Evolutionary conservation across 1,140 invertebrate genomes (phyloP), one percentile per base, ranked within the genome.

Genomic region (Pachypeltis micranthus): DNA sequence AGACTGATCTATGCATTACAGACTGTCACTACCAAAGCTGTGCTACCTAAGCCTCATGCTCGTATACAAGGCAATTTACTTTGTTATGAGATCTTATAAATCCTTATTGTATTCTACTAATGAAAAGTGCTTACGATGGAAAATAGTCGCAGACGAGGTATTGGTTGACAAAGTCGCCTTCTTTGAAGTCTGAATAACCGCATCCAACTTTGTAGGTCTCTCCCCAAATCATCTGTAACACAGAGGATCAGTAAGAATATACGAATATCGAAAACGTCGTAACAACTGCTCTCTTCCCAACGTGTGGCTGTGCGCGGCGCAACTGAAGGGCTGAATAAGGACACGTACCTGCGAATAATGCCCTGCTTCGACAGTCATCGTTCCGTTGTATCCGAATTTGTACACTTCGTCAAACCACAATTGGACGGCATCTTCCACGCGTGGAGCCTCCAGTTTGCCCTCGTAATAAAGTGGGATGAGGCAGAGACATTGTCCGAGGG

Each of bases 91-190:
- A n/a, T n/a, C n/a, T n/a, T n/a, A n/a, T n/a, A n/a, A n/a, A n/a
- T n/a, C n/a, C n/a, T n/a, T n/a, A n/a, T n/a, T n/a, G n/a, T n/a
- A n/a, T n/a, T n/a, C n/a, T n/a, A n/a, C n/a, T n/a, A n/a, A n/a
- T n/a, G n/a, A n/a, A 39, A 39, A 39, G 29, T 62, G 73, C 77
- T 78, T 75, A 86, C 84, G 85, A 85, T 10, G 88, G 87, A 62
- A 87, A 87, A 70, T 91, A 91, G 76, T 91, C 90, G 77, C 89
- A 91, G 14, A 91, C 85, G 71, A 90, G 90, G 59, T 89, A 80
- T 74, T 90, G 90, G 63, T 84, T 86, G 71, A 86, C 87, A 64
- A 78, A 74, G 1, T 75, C 64, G 1, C 79, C 77, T 63, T 88
- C 85, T 66, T 85, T 84, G 73, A 86, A 91, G 74, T 84, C 89